A percentile compares a stretch with the other conserved stretches of the same genome.
phyloP scores from a whole-genome alignment of 2,888 invertebrate genomes.

The Campopleginae sp. region DNA sequence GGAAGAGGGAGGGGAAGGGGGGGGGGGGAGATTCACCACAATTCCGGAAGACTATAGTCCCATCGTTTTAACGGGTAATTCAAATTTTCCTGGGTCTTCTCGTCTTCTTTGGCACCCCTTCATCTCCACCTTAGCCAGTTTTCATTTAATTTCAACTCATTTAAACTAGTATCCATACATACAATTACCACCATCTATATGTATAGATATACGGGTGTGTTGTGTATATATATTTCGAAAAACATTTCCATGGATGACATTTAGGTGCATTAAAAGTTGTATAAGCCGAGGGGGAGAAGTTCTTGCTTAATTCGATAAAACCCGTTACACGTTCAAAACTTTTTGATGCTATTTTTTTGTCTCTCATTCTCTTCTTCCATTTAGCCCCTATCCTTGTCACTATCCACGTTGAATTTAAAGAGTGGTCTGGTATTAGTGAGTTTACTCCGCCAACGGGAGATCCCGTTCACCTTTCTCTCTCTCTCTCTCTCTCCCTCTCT shows the following conservation, averaged over 20 bases:
- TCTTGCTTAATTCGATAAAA: slow-evolving; percentile 65
- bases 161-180: slow-evolving; percentile 4
- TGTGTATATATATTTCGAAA: background rate
- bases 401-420: slow-evolving; percentile 24
- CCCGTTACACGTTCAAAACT: slow-evolving; percentile 46
- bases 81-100: slow-evolving; percentile 62
- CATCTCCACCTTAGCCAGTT: slow-evolving; percentile 17
- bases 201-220: background rate
- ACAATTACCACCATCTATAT: slow-evolving; percentile 8
- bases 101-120: slow-evolving; percentile 20
- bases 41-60: slow-evolving; percentile 53
- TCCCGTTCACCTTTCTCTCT: slow-evolving; percentile 3
- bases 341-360: slow-evolving; percentile 29
- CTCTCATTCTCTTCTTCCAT: slow-evolving; percentile 8
- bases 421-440: background rate
- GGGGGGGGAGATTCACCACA: slow-evolving; percentile 1
- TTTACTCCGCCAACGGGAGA: slow-evolving; percentile 19
- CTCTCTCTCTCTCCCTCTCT: slow-evolving; percentile 17
- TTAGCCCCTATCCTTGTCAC: slow-evolving; percentile 16
- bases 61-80: slow-evolving; percentile 68
- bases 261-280: slow-evolving; percentile 36
- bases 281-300: slow-evolving; percentile 1
- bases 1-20: background rate
- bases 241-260: slow-evolving; percentile 55
- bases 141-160: slow-evolving; percentile 22